Percentiles rank a stretch among this genome's conserved stretches.
These are phyloP conservation scores for Chaenogobius annularis DNA, from an alignment of 2,113 vertebrate species.

Conservation along the genomic window DNA sequence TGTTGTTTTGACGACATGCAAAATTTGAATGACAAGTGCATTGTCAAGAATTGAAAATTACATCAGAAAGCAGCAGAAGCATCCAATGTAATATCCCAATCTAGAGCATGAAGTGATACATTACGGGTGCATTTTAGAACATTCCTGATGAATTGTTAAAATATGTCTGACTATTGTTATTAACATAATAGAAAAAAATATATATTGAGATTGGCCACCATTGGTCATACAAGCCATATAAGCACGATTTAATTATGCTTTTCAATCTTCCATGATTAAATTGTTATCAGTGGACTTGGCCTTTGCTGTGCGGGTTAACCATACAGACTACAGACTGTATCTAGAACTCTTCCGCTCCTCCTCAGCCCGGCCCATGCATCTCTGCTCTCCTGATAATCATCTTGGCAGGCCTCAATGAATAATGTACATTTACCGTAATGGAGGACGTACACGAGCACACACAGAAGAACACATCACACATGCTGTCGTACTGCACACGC, in stretches of 20 bases:
- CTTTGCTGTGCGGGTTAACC: conserved; percentile 18
- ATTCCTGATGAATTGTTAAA: no score
- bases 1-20: no score
- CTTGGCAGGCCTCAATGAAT: conserved; percentile 60
- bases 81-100: no score
- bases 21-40: no score
- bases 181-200: no score
- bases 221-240: no score
- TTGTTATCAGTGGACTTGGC: conserved; percentile 1
- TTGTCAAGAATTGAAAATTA: no score
- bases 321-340: conserved; percentile 21
- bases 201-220: no score
- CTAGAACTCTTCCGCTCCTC: conserved; percentile 18
- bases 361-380: conserved; percentile 36
- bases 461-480: not conserved
- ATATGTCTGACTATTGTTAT: no score
- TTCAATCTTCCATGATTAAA: not conserved
- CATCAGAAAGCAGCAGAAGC: no score
- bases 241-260: not conserved
- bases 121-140: no score
- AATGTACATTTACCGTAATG: conserved; percentile 66
- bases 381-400: conserved; percentile 54
- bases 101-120: no score
- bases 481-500: not conserved
- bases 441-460: conserved; percentile 23